Conservation (phyloP, 1,140 invertebrate species). For the Zaprionus gabonicus region DNA sequence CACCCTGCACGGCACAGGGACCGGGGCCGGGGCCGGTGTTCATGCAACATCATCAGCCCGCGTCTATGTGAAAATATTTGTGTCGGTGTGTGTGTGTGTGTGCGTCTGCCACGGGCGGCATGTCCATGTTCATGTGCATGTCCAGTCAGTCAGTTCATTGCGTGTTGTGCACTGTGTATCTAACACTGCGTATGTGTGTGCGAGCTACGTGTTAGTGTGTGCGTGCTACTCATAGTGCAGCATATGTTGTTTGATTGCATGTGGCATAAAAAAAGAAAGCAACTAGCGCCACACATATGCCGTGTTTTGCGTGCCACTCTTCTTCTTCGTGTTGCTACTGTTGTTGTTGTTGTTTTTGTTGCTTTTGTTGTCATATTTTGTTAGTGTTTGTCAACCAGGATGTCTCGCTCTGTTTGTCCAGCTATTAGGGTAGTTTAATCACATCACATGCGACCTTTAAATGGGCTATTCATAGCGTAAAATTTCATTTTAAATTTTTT, state of each 20-base stretch:
- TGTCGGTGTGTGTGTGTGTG: conserved; percentile 13
- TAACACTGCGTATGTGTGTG: conserved; percentile 19
- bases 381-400: conserved; percentile 52
- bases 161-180: conserved; percentile 47
- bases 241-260: conserved; percentile 77
- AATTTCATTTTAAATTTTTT: background rate
- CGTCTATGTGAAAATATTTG: conserved; percentile 35
- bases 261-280: conserved; percentile 57
- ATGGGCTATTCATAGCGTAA: background rate
- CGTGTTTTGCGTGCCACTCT: conserved; percentile 60
- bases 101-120: conserved; percentile 30
- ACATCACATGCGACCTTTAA: conserved; percentile 21
- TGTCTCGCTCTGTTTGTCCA: conserved; percentile 49
- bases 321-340: conserved; percentile 28
- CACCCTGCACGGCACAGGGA: conserved; percentile 38
- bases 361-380: conserved; percentile 60
- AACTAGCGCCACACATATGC: conserved; percentile 41
- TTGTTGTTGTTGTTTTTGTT: conserved; percentile 22
- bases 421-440: conserved; percentile 44
- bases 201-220: background rate
- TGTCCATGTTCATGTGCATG: conserved; percentile 34
- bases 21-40: conserved; percentile 37
- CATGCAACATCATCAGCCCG: conserved; percentile 50
- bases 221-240: conserved; percentile 35
- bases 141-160: conserved; percentile 65